Evolutionary conservation across 2,797 vertebrate species (phyloP).

Genomic region (Sebastes wilsoni): DNA sequence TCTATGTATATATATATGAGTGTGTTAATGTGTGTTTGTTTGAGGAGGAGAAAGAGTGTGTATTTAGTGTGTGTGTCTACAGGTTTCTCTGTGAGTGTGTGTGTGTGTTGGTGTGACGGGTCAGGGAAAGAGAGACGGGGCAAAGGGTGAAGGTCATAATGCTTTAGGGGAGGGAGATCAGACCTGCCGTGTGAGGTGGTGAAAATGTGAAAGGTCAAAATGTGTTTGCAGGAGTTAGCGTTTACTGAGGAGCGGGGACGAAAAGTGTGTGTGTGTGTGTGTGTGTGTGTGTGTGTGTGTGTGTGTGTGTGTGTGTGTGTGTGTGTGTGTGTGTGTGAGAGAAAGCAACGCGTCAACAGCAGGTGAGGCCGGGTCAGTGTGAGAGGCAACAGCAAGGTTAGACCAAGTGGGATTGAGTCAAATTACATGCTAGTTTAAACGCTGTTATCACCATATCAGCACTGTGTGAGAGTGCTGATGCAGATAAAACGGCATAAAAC

Average conservation of each 20-base stretch:
- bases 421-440: conserved; percentile 41
- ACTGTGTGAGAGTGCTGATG: conserved; percentile 42
- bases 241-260: conserved; percentile 15
- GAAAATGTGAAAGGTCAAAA: conserved; percentile 72
- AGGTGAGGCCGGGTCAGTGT: conserved; percentile 45
- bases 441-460: conserved; percentile 43
- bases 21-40: conserved; percentile 34
- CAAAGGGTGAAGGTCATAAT: conserved; percentile 70
- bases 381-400: conserved; percentile 45
- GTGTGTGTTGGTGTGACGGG: conserved; percentile 9
- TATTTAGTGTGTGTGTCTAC: background rate
- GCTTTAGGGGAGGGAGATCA: conserved; percentile 70
- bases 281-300: background rate
- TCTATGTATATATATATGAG: conserved; percentile 25
- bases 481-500: conserved; percentile 29
- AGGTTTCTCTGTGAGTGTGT: conserved; percentile 6
- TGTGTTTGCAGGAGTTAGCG: conserved; percentile 47
- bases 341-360: conserved; percentile 17
- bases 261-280: background rate
- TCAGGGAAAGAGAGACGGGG: conserved; percentile 45
- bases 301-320: background rate
- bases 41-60: conserved; percentile 4
- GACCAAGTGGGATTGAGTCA: conserved; percentile 22
- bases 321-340: background rate
- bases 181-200: conserved; percentile 51